These are phyloP conservation scores for Papilio elwesi DNA, from an alignment of 2,888 invertebrate species.

Conservation along the genomic window DNA sequence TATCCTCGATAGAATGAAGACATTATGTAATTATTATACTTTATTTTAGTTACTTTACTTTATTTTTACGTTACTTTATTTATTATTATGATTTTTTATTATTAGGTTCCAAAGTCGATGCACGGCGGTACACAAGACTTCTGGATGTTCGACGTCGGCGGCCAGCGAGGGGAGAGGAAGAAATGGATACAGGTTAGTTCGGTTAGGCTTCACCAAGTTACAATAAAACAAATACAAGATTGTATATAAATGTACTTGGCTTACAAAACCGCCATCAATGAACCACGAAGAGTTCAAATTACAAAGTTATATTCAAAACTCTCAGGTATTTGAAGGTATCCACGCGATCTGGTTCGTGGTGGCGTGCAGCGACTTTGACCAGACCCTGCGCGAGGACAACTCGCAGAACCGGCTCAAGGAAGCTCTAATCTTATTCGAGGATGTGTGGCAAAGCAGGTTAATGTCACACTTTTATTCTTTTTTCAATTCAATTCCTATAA, in stretches of 20 bases:
- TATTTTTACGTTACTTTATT: too few relatives aligned
- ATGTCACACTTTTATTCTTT: not conserved
- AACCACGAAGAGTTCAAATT: too few relatives aligned
- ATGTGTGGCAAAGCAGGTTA: conserved; percentile 90
- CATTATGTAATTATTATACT: too few relatives aligned
- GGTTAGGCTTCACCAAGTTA: too few relatives aligned
- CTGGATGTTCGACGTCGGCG: conserved; percentile 94
- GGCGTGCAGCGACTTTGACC: conserved; percentile 92
- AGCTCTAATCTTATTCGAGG: conserved; percentile 88
- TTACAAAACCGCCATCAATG: too few relatives aligned
- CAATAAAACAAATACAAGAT: too few relatives aligned
- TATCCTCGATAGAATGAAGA: too few relatives aligned
- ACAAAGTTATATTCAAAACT: not conserved
- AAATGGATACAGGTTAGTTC: conserved; percentile 90
- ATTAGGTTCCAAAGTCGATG: conserved; percentile 86
- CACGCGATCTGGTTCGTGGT: conserved; percentile 92
- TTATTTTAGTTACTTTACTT: too few relatives aligned
- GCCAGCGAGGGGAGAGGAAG: conserved; percentile 91
- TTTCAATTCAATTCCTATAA: not conserved
- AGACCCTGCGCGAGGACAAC: conserved; percentile 88
- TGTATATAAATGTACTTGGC: not conserved
- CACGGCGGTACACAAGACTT: conserved; percentile 89
- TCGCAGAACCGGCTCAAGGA: conserved; percentile 89
- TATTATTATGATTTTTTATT: not conserved
- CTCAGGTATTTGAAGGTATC: conserved; percentile 91